Conservation (phyloP, 2,113 vertebrate species). For the Cyanoderma ruficeps region DNA sequence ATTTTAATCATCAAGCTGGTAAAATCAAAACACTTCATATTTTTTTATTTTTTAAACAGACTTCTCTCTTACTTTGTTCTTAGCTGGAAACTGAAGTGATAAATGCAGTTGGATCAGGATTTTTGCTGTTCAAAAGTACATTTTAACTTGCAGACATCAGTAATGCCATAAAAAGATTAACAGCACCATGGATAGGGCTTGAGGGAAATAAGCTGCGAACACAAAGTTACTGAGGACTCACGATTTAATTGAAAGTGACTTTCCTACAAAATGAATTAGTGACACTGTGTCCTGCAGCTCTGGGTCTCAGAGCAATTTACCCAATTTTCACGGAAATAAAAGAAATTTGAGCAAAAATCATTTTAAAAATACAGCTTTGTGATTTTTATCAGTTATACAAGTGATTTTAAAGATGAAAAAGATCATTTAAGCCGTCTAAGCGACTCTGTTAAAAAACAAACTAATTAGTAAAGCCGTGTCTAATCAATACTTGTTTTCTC, state of each 20-base stretch:
- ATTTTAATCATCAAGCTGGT: neutral
- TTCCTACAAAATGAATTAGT: neutral
- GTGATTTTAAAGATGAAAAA: neutral
- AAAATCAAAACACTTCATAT: neutral
- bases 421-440: neutral
- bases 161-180: neutral
- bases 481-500: neutral
- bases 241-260: neutral
- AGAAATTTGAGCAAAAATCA: neutral
- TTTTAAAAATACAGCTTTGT: rapidly evolving
- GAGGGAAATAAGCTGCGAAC: neutral
- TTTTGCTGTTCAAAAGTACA: neutral
- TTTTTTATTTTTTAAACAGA: neutral
- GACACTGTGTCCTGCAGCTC: neutral
- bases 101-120: neutral
- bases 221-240: neutral
- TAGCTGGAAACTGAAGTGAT: neutral
- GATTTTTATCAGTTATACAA: neutral
- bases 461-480: neutral
- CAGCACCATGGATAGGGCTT: neutral
- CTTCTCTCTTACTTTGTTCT: neutral
- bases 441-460: neutral
- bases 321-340: neutral
- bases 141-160: neutral
- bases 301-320: neutral